Percentiles rank a stretch among this genome's conserved stretches.
Evolutionary conservation across 2,888 invertebrate species (phyloP).

Genomic region (Halocaridina rubra): DNA sequence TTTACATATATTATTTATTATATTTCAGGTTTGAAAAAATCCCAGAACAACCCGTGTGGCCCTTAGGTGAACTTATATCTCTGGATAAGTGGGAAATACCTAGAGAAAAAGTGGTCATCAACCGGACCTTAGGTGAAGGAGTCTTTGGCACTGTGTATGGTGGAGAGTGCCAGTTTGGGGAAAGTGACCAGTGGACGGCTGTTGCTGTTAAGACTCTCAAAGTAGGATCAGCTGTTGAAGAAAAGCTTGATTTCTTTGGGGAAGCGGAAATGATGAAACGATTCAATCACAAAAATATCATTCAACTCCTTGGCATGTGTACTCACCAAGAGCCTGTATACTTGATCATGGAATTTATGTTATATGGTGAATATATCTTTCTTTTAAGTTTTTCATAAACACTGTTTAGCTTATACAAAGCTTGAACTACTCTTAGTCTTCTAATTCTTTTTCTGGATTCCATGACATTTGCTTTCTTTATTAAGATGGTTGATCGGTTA

Average conservation of each 20-base stretch:
- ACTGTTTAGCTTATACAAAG: too few relatives aligned
- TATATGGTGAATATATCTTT: constrained; percentile 76
- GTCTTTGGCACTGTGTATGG: constrained; percentile 94
- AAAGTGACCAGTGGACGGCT: constrained; percentile 70
- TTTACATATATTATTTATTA: too few relatives aligned
- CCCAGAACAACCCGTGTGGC: constrained; percentile 30
- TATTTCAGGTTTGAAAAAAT: constrained; percentile 73
- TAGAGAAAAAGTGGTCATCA: constrained; percentile 85
- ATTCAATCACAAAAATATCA: constrained; percentile 90
- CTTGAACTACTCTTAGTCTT: too few relatives aligned
- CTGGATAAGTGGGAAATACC: constrained; percentile 91
- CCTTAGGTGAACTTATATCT: constrained; percentile 67
- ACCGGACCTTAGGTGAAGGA: constrained; percentile 86
- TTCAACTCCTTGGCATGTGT: constrained; percentile 86
- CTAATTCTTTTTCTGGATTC: too few relatives aligned
- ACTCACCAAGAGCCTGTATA: constrained; percentile 88
- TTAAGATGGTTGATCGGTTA: too few relatives aligned
- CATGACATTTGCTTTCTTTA: too few relatives aligned
- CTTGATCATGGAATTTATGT: constrained; percentile 93
- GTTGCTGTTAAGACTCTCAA: constrained; percentile 92
- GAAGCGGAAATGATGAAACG: constrained; percentile 95
- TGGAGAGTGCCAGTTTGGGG: constrained; percentile 78
- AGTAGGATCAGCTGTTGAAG: constrained; percentile 83
- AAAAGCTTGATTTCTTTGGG: constrained; percentile 89
- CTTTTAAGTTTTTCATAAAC: too few relatives aligned